A percentile compares a stretch with the other conserved stretches of the same genome.
Evolutionary conservation across 1,140 invertebrate genomes (phyloP).

Genomic region (Eupeodes corollae): DNA sequence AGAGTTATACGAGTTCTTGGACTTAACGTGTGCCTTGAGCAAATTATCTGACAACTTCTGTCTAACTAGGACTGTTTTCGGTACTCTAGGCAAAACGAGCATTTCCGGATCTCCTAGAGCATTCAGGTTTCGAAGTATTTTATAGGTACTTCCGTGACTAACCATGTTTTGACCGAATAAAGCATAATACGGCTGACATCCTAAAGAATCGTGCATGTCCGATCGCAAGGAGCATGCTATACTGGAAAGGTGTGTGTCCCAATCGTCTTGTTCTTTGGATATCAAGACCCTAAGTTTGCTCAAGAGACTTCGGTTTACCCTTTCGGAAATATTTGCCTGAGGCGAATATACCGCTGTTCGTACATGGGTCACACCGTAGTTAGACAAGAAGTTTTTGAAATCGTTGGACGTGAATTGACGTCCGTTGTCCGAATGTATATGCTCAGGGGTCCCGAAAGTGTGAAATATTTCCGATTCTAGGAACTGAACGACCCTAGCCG

Average conservation of each 20-base stretch:
- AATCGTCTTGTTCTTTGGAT: not conserved
- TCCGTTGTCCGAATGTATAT: constrained; percentile 9
- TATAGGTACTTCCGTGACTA: not conserved
- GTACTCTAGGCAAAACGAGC: not conserved
- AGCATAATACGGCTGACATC: not conserved
- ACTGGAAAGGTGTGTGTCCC: not conserved
- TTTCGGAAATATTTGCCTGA: not conserved
- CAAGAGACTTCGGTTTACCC: not conserved
- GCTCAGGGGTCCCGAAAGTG: constrained; percentile 7
- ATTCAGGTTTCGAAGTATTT: not conserved
- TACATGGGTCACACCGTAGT: constrained; percentile 3
- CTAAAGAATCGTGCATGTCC: not conserved
- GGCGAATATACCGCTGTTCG: too few relatives aligned
- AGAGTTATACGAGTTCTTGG: not conserved
- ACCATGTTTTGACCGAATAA: not conserved
- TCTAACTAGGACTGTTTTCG: not conserved
- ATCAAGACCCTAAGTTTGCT: not conserved
- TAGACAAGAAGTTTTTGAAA: constrained; percentile 1
- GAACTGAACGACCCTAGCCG: constrained; percentile 2
- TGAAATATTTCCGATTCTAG: constrained; percentile 9
- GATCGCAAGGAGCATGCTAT: not conserved
- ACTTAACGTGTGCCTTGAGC: not conserved
- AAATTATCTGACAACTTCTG: not conserved
- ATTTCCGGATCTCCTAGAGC: not conserved
- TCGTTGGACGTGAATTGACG: constrained; percentile 6